phyloP scores from a whole-genome alignment of 2,113 vertebrate genomes.

The Ctenomys sociabilis region DNA sequence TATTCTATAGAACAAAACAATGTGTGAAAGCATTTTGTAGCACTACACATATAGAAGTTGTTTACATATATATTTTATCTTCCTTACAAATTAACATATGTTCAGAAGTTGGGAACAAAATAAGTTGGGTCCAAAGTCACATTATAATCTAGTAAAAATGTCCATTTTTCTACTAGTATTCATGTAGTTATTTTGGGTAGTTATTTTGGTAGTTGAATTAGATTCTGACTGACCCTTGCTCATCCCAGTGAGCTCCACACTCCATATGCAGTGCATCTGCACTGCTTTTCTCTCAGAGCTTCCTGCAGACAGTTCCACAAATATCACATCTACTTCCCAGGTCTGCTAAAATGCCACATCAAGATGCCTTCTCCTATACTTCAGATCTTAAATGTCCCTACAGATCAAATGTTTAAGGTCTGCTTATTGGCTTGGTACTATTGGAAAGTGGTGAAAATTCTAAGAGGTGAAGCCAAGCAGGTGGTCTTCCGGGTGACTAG shows the following conservation, averaged over 20 bases:
- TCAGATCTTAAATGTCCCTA: background rate
- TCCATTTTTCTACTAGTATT: background rate
- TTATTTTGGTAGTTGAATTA: no score
- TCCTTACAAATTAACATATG: slow-evolving; percentile 23
- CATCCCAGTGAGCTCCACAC: background rate
- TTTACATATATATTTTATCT: background rate
- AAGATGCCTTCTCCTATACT: background rate
- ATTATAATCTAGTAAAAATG: background rate
- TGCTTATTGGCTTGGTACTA: background rate
- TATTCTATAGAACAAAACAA: background rate
- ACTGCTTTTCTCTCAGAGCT: background rate
- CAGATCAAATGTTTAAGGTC: background rate
- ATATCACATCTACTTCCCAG: background rate
- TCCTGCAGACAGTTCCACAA: background rate
- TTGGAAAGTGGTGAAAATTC: background rate
- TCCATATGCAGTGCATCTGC: background rate
- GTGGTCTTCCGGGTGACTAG: background rate
- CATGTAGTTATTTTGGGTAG: background rate
- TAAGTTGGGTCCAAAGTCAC: background rate
- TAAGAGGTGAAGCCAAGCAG: background rate
- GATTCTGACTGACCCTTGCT: background rate
- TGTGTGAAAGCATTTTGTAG: background rate
- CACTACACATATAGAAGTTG: background rate
- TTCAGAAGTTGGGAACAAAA: background rate
- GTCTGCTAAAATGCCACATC: background rate